Percentiles rank a stretch among this genome's conserved stretches.
These are phyloP conservation scores for Lycodopsis pacificus DNA, from an alignment of 2,797 vertebrate species.

Conservation along the genomic window DNA sequence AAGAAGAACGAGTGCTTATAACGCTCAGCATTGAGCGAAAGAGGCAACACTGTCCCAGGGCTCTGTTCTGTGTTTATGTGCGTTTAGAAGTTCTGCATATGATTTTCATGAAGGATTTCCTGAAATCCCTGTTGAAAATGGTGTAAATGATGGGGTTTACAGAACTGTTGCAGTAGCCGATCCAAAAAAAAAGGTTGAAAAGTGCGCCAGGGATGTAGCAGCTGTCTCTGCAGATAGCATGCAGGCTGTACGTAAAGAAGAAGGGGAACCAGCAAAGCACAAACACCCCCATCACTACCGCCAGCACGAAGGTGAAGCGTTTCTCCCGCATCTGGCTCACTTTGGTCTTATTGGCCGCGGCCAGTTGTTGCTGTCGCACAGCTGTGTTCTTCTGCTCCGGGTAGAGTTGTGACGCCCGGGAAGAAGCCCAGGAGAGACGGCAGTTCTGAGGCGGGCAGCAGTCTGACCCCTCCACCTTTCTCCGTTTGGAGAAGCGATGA, in stretches of 20 bases:
- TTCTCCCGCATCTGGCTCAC: constrained; percentile 88
- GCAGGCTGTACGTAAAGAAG: constrained; percentile 89
- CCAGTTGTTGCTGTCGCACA: constrained; percentile 68
- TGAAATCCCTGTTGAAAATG: constrained; percentile 88
- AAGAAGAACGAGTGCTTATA: constrained; percentile 28
- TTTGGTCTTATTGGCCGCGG: constrained; percentile 83
- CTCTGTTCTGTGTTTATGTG: constrained; percentile 55
- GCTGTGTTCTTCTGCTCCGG: constrained; percentile 72
- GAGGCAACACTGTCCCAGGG: constrained; percentile 3
- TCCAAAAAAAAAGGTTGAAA: constrained; percentile 89
- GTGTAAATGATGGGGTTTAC: constrained; percentile 90
- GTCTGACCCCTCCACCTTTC: constrained; percentile 81
- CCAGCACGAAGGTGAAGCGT: constrained; percentile 87
- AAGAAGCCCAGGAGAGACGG: constrained; percentile 84
- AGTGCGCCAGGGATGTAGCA: constrained; percentile 85
- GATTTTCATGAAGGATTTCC: constrained; percentile 88
- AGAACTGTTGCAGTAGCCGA: constrained; percentile 89
- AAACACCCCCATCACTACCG: constrained; percentile 88
- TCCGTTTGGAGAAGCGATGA: constrained; percentile 80
- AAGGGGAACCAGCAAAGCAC: constrained; percentile 90
- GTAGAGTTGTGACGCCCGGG: constrained; percentile 76
- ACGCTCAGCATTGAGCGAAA: constrained; percentile 16
- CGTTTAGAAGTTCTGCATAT: constrained; percentile 81
- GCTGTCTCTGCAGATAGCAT: constrained; percentile 84
- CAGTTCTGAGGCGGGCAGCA: constrained; percentile 82